Conservation (phyloP, 2,888 invertebrate genomes). For the Chesias legatella region DNA sequence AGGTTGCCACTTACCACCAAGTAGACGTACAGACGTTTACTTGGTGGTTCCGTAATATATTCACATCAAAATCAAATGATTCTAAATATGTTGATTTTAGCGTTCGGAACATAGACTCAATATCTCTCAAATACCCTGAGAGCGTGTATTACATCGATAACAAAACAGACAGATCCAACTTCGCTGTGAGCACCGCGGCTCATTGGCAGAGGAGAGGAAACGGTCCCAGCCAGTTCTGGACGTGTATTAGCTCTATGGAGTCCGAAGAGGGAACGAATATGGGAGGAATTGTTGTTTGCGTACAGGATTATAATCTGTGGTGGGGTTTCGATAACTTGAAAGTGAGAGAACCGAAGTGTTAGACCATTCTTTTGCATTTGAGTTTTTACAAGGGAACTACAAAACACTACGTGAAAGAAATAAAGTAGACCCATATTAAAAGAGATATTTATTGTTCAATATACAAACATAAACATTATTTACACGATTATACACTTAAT, state of each 20-base stretch:
- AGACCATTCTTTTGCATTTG: slow-evolving; percentile 15
- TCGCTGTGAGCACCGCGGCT: slow-evolving; percentile 54
- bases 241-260: slow-evolving; percentile 44
- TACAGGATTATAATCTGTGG: slow-evolving; percentile 48
- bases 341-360: slow-evolving; percentile 52
- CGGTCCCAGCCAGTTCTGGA: slow-evolving; percentile 41
- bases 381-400: too few species aligned
- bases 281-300: slow-evolving; percentile 47
- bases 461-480: slow-evolving; percentile 67
- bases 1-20: too few species aligned
- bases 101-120: slow-evolving; percentile 48
- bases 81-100: slow-evolving; percentile 35
- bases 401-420: too few species aligned
- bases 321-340: slow-evolving; percentile 54
- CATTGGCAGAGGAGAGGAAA: slow-evolving; percentile 45
- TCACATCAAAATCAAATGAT: too few species aligned
- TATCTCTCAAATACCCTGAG: slow-evolving; percentile 47
- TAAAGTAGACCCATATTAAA: slow-evolving; percentile 4
- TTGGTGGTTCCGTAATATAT: too few species aligned
- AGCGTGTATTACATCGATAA: slow-evolving; percentile 44
- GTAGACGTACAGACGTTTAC: too few species aligned
- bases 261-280: slow-evolving; percentile 30
- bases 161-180: slow-evolving; percentile 39
- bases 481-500: slow-evolving; percentile 55
- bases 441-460: slow-evolving; percentile 48